phyloP scores from a whole-genome alignment of 2,888 invertebrate genomes.

The Acleris literana region DNA sequence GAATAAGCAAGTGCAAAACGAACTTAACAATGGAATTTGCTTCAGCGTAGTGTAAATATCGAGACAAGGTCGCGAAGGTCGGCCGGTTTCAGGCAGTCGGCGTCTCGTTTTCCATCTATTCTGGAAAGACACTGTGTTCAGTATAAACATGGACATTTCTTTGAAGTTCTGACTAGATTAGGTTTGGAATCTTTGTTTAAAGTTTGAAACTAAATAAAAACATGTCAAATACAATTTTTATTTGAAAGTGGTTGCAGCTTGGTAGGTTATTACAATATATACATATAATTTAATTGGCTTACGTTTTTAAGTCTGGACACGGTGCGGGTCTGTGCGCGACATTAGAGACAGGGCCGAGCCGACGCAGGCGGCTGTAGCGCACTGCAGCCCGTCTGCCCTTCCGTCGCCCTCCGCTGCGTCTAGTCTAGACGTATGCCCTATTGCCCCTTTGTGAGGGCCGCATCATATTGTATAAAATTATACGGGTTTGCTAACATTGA shows the following conservation, averaged over 20 bases:
- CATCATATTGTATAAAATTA: constrained; percentile 31
- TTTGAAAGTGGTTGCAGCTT: too few relatives aligned
- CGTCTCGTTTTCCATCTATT: constrained; percentile 9
- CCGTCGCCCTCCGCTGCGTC: constrained; percentile 57
- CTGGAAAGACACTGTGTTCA: not conserved
- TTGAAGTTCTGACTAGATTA: too few relatives aligned
- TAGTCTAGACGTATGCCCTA: constrained; percentile 54
- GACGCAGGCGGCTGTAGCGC: constrained; percentile 36
- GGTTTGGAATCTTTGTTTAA: too few relatives aligned
- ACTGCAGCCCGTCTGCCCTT: constrained; percentile 63
- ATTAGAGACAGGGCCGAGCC: constrained; percentile 1
- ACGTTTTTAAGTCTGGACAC: not conserved
- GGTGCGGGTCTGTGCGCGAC: not conserved
- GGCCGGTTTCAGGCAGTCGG: constrained; percentile 5
- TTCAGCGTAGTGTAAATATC: not conserved
- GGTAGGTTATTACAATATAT: too few relatives aligned
- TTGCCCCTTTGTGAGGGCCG: constrained; percentile 34
- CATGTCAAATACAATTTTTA: not conserved
- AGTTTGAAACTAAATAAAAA: not conserved
- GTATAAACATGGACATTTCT: too few relatives aligned
- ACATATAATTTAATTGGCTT: too few relatives aligned
- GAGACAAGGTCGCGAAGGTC: constrained; percentile 16
- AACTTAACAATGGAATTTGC: constrained; percentile 20
- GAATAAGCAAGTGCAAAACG: constrained; percentile 14
- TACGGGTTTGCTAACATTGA: constrained; percentile 9